These are phyloP conservation scores for Chaetoderma sp. DNA, from an alignment of 2,888 invertebrate genomes.

Conservation along the genomic window DNA sequence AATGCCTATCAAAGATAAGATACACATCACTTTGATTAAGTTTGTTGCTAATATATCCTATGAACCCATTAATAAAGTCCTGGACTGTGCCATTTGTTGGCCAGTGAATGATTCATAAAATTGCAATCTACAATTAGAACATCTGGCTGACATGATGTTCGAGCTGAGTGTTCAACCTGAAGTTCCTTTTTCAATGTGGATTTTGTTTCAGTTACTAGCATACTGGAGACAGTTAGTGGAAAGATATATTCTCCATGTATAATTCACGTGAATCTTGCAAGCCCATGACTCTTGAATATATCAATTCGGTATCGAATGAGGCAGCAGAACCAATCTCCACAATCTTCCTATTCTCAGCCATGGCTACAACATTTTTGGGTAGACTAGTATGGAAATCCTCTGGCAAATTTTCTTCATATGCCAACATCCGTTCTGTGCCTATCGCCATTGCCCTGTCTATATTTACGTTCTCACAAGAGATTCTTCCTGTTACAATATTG, in stretches of 20 bases:
- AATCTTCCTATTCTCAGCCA: slow-evolving; percentile 11
- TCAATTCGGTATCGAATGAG: neutral
- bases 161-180: too few species aligned
- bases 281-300: neutral
- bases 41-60: too few species aligned
- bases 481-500: slow-evolving; percentile 22
- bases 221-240: neutral
- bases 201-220: too few species aligned
- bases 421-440: slow-evolving; percentile 15
- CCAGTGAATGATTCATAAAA: too few species aligned
- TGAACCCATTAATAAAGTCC: too few species aligned
- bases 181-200: too few species aligned
- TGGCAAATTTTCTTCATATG: slow-evolving; percentile 27
- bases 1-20: too few species aligned
- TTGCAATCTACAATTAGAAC: too few species aligned
- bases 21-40: too few species aligned
- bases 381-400: slow-evolving; percentile 13
- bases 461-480: slow-evolving; percentile 16
- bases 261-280: neutral
- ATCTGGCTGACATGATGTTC: too few species aligned
- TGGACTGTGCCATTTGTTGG: too few species aligned
- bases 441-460: slow-evolving; percentile 25
- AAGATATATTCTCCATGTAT: neutral
- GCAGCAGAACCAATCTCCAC: slow-evolving; percentile 19
- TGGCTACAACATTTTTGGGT: slow-evolving; percentile 3